phyloP scores from a whole-genome alignment of 2,797 vertebrate species.

The Pangasius djambal region DNA sequence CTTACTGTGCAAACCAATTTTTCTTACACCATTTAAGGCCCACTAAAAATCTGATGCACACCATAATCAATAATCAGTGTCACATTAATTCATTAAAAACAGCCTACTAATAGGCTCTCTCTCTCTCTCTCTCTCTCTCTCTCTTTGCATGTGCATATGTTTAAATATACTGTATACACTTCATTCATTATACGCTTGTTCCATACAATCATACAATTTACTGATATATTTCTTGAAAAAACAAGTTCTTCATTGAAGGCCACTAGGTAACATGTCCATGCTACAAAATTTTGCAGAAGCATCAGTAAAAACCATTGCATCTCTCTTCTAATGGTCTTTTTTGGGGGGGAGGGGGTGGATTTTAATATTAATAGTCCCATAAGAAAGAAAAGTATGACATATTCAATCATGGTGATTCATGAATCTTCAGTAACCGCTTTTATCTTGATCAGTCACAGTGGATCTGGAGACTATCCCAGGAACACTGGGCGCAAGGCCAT shows the following conservation, averaged over 20 bases:
- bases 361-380: constrained; percentile 56
- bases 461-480: not conserved
- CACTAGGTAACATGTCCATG: not conserved
- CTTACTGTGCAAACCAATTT: not conserved
- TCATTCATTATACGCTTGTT: not conserved
- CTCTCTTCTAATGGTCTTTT: not conserved
- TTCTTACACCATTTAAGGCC: not conserved
- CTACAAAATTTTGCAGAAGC: not conserved
- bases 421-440: not conserved
- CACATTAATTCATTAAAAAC: not conserved
- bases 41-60: not conserved
- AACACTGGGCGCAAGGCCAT: not conserved
- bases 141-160: not conserved
- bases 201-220: not conserved
- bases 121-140: not conserved
- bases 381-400: constrained; percentile 43
- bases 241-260: not conserved
- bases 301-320: not conserved
- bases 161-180: not conserved
- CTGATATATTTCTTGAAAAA: not conserved
- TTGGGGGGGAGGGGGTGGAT: constrained; percentile 19
- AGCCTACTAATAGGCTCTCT: not conserved
- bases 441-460: not conserved
- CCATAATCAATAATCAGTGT: not conserved
- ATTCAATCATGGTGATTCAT: constrained; percentile 27